Base-by-base conservation (phyloP, 2,888 invertebrate genomes). In the Phorcus lineatus region DNA sequence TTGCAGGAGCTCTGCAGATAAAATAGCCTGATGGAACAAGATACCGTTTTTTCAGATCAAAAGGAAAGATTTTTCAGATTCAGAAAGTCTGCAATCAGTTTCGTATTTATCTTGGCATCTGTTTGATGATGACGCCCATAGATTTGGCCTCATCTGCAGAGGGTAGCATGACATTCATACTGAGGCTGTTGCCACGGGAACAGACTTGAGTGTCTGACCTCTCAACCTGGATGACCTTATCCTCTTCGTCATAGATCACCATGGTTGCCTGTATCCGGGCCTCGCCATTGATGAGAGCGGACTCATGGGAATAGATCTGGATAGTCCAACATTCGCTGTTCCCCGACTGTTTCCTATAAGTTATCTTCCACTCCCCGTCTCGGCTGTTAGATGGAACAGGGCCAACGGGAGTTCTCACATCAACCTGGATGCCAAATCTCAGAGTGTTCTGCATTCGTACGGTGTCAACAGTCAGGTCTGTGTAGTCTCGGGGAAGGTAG, bases 321-420 rank as follows among this genome's bases (percentile, higher is more conserved):
- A 93, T 82, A 0, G 88, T 88, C 92, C 92, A 92, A 55, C 82
- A 82, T 54, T 92, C 91, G 36, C 89, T 91, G 57, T 88, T 88
- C n/a, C 31, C 36, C 11, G 19, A 16, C 19, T 89, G 85, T 80
- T 92, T 93, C 40, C 92, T 85, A 86, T 93, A 93, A 2, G 91
- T 92, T 52, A 93, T 91, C 83, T 93, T 92, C 93, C 93, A 93
- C 75, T 93, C 93, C 0, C 91, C 92, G 40, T 91, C 92, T 0
- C 89, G 84, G 16, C 80, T 80, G 52, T 90, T 89, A 3, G 88
- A 88, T 0, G 92, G 92, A 4, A 93, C 92, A 0, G 93, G 91
- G 2, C 92, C 92, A 4, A 89, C 89, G 79, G 91, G 90, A n/a
- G 91, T 92, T 47, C 89, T 87, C 0, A 92, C 92, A 82, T 93